Percentiles rank a stretch among this genome's conserved stretches.
phyloP scores from a whole-genome alignment of 2,797 vertebrate species.

The Galago senegalensis region DNA sequence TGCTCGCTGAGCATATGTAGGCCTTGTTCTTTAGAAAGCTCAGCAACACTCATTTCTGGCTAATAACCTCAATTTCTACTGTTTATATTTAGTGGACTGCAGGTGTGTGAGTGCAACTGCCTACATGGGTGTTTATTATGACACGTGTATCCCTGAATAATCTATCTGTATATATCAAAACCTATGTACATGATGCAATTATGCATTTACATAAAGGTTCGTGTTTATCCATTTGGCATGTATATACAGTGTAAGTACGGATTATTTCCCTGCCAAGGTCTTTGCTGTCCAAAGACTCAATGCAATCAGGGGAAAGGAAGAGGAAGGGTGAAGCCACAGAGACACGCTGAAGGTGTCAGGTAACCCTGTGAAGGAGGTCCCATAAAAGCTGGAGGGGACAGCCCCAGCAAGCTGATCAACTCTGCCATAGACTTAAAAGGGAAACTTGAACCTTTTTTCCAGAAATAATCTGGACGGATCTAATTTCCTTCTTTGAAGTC shows the following conservation, averaged over 20 bases:
- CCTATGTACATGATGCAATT: neutral
- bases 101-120: neutral
- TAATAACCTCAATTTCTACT: slow-evolving; percentile 12
- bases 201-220: neutral
- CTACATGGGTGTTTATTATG: neutral
- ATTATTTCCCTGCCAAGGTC: neutral
- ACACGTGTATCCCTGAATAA: neutral
- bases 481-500: neutral
- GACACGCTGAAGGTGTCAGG: neutral
- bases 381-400: neutral
- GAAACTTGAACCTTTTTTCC: neutral
- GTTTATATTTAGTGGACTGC: neutral
- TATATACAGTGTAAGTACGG: neutral
- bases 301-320: neutral
- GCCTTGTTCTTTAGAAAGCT: slow-evolving; percentile 51
- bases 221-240: neutral
- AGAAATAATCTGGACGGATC: slow-evolving; percentile 26
- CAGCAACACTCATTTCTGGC: neutral
- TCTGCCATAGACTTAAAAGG: neutral
- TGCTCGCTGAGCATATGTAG: neutral
- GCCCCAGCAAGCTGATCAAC: neutral
- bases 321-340: neutral
- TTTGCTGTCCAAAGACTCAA: neutral
- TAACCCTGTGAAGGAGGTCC: neutral
- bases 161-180: neutral